These are phyloP conservation scores for Saccostrea glomerata DNA, from an alignment of 1,140 invertebrate species.

Conservation along the genomic window DNA sequence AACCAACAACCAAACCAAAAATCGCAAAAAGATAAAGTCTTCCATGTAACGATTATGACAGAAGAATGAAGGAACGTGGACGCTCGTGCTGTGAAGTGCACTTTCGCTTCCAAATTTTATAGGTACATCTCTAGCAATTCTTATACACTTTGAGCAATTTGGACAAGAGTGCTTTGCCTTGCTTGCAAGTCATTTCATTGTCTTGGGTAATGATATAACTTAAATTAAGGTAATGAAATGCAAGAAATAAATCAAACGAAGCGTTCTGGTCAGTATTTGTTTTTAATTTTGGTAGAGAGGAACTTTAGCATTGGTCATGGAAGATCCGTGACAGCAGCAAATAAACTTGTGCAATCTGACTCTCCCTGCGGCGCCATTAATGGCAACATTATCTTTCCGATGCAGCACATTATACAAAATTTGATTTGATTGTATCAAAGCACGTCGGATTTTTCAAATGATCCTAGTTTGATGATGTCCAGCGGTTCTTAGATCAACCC, in stretches of 20 bases:
- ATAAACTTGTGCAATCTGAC: slow-evolving; percentile 28
- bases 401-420: slow-evolving; percentile 36
- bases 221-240: background rate
- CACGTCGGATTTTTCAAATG: slow-evolving; percentile 20
- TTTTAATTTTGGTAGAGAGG: background rate
- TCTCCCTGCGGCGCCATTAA: background rate
- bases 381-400: slow-evolving; percentile 29
- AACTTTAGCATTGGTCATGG: background rate
- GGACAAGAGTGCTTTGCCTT: no score
- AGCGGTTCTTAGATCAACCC: slow-evolving; percentile 31
- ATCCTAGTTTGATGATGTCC: slow-evolving; percentile 23
- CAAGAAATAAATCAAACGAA: slow-evolving; percentile 10
- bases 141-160: no score
- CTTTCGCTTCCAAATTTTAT: background rate
- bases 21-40: background rate
- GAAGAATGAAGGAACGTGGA: background rate
- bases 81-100: slow-evolving; percentile 2
- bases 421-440: slow-evolving; percentile 37
- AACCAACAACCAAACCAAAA: no score
- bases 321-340: background rate
- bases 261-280: slow-evolving; percentile 1
- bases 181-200: no score
- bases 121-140: background rate
- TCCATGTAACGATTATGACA: background rate
- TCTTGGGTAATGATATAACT: no score